Evolutionary conservation across 2,888 invertebrate species (phyloP), one percentile per base, ranked within the genome.

Genomic region (Eristalis intricaria): DNA sequence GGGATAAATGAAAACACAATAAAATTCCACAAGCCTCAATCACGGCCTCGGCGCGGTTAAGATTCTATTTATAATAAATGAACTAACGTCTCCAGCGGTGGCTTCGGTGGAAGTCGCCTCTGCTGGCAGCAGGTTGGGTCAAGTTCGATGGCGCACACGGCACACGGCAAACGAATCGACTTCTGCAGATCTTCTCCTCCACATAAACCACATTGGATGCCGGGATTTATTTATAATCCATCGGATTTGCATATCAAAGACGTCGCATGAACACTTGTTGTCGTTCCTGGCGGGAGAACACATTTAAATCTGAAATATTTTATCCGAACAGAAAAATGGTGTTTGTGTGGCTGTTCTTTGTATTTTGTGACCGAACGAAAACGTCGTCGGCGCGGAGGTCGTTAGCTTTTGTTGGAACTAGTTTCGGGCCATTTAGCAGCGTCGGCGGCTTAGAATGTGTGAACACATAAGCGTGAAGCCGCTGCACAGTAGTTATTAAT

Each of bases 171-270:
- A 32, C 32, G 29, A 38, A 19, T 8, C 29, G 22, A 29, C 38
- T 60, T 68, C n/a, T 76, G 40, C 22, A 35, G 70, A 40, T 38
- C 50, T 79, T 40, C 66, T 61, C 63, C 13, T 35, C 40, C 70
- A 38, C 61, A 61, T 75, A 26, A 66, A 13, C 40, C 22, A 26
- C 26, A 35, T 35, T 69, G 63, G 69, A 77, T 19, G 60, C 40
- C 43, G n/a, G 22, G 13, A 23, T 69, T 19, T 50, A 50, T 50
- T n/a, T 50, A 50, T 50, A 50, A 50, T 50, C 50, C 50, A n/a
- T 19, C 63, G 63, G 26, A 84, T 84, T 80, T 80, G 65, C 84
- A 84, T 84, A 84, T 76, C 58, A 80, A 84, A 70, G 60, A 66
- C 32, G 61, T 74, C 15, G 43, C n/a, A 43, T 11, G 19, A 76